A percentile compares a stretch with the other conserved stretches of the same genome.
These are phyloP conservation scores for Phallusia fumigata DNA, from an alignment of 23 tunicate genomes.

Conservation along the genomic window DNA sequence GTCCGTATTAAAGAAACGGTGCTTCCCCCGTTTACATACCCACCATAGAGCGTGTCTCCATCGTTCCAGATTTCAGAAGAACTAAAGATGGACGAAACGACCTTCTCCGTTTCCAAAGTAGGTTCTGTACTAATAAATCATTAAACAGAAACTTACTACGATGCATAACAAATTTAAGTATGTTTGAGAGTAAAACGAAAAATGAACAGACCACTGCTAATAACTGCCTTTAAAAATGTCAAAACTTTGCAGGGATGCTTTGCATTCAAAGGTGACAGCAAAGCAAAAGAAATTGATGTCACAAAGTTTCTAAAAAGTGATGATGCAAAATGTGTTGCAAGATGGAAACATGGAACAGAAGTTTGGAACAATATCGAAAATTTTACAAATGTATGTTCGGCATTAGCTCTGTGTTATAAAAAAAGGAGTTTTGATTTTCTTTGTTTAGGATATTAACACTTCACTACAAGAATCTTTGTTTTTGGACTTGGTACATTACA, in stretches of 20 bases:
- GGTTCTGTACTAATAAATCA: neutral
- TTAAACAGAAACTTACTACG: too few relatives aligned
- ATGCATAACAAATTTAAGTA: too few relatives aligned
- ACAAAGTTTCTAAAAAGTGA: neutral
- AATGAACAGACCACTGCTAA: too few relatives aligned
- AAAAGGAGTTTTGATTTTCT: neutral
- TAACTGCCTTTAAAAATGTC: too few relatives aligned
- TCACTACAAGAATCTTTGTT: slow-evolving; percentile 32
- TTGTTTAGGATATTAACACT: slow-evolving; percentile 19
- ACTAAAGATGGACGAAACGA: neutral
- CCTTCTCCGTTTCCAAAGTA: neutral
- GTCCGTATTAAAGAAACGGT: too few relatives aligned
- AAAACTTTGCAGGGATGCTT: slow-evolving; percentile 1
- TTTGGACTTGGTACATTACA: slow-evolving; percentile 14
- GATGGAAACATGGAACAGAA: neutral
- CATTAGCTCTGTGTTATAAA: neutral
- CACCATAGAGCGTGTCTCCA: too few relatives aligned
- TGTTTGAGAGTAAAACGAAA: too few relatives aligned
- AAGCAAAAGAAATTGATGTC: neutral
- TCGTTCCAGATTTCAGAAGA: too few relatives aligned
- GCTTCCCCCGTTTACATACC: too few relatives aligned
- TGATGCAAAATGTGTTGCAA: neutral
- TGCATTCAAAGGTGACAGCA: neutral
- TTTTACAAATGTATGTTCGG: neutral
- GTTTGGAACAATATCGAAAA: slow-evolving; percentile 9